A percentile compares a stretch with the other conserved stretches of the same genome.
Evolutionary conservation across 30 jellyfish, hydroid and myxozoan species (phyloP).

Genomic region (Hydractinia echinata): DNA sequence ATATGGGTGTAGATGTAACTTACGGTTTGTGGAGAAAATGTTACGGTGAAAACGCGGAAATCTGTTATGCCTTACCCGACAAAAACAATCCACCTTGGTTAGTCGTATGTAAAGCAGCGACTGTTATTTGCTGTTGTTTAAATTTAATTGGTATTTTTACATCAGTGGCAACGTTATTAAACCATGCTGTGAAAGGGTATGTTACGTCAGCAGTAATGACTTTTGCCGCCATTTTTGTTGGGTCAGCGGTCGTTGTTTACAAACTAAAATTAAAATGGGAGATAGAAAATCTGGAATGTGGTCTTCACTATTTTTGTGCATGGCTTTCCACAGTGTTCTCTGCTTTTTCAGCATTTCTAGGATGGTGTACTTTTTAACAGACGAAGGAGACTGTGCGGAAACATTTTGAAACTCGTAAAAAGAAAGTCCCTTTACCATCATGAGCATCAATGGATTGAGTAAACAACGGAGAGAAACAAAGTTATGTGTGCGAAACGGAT

Average conservation of each 20-base stretch:
- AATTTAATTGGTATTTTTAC: neutral
- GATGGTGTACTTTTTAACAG: neutral
- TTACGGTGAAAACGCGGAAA: neutral
- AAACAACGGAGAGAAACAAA: too few species aligned
- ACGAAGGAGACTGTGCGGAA: neutral
- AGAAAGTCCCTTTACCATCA: too few species aligned
- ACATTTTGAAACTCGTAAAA: too few species aligned
- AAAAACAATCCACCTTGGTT: neutral
- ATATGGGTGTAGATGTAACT: neutral
- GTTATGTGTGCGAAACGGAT: too few species aligned
- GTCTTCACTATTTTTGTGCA: neutral
- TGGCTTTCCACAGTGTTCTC: conserved; percentile 1
- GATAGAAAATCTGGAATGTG: neutral
- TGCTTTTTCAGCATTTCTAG: neutral
- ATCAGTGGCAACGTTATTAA: neutral
- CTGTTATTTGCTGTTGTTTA: neutral
- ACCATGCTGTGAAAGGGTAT: neutral
- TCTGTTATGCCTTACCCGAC: neutral
- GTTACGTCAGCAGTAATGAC: neutral
- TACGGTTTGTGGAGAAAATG: neutral
- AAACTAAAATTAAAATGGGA: neutral
- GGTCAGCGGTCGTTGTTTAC: neutral
- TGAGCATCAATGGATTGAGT: too few species aligned
- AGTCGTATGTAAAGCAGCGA: neutral
- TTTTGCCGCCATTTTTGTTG: neutral